These are phyloP conservation scores for Setophaga coronata DNA, from an alignment of 2,113 vertebrate species.

Conservation along the genomic window DNA sequence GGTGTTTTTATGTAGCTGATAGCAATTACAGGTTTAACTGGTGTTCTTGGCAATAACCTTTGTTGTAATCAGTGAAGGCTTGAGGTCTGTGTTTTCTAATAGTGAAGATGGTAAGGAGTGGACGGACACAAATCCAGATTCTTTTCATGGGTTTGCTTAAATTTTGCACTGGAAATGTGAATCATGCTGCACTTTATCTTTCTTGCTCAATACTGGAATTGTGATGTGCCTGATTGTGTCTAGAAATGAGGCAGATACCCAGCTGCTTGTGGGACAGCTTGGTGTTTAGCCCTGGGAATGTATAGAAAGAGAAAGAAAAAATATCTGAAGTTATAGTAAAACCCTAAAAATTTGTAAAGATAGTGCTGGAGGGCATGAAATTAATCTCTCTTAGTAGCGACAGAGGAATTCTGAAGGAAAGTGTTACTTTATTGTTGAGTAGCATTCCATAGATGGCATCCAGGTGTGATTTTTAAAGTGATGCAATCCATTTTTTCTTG, in stretches of 20 bases:
- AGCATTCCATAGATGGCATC: background rate
- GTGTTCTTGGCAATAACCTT: background rate
- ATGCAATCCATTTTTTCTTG: background rate
- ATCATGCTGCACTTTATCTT: background rate
- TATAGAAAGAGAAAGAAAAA: background rate
- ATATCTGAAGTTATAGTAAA: background rate
- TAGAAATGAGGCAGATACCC: background rate
- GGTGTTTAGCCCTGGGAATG: accelerated
- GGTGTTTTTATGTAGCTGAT: background rate
- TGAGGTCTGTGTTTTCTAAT: background rate
- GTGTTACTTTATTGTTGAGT: background rate
- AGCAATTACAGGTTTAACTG: background rate
- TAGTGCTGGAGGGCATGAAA: background rate
- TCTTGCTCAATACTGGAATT: background rate
- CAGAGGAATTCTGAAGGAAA: background rate
- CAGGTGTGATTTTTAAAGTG: background rate
- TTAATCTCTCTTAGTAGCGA: background rate
- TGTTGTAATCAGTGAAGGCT: background rate
- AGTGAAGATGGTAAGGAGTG: background rate
- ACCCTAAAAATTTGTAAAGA: accelerated
- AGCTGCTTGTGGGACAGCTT: background rate
- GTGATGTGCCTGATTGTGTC: background rate
- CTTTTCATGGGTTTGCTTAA: background rate
- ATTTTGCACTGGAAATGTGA: background rate
- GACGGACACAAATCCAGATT: background rate